Evolutionary conservation across 2,113 vertebrate genomes (phyloP).

Genomic region (Centrocercus urophasianus): DNA sequence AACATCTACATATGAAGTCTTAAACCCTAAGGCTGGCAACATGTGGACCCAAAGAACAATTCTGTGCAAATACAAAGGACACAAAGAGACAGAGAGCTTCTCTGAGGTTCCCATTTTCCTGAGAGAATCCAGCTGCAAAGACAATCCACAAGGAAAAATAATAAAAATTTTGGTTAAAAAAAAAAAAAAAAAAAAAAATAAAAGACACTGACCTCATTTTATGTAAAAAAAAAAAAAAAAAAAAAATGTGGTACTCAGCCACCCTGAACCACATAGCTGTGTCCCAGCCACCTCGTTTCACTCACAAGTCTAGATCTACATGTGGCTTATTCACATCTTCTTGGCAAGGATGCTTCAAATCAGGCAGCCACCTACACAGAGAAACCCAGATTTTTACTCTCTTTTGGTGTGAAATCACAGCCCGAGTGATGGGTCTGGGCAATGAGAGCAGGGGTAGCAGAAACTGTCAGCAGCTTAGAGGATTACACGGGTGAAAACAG

Average conservation of each 20-base stretch:
- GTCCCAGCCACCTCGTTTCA: background rate
- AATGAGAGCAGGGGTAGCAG: slow-evolving; percentile 13
- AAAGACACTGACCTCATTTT: too few species aligned
- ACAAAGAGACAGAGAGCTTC: background rate
- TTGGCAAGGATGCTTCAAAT: slow-evolving; percentile 40
- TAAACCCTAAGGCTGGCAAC: slow-evolving; percentile 25
- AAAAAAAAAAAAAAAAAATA: background rate
- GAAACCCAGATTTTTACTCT: background rate
- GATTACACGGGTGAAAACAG: background rate
- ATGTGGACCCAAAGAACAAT: background rate
- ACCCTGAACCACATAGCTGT: background rate
- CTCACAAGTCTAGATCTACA: background rate
- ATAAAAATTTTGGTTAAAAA: background rate
- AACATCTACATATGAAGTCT: background rate
- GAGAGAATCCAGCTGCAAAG: background rate
- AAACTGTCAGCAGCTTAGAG: slow-evolving; percentile 4
- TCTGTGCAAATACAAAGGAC: background rate
- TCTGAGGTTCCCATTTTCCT: background rate
- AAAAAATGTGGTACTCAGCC: background rate
- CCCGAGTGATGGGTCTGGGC: background rate
- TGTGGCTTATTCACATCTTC: slow-evolving; percentile 15
- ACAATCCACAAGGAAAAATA: background rate
- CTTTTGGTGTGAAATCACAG: background rate
- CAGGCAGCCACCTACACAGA: slow-evolving; percentile 46
- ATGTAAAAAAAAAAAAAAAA: too few species aligned